These are phyloP conservation scores for Drosophila borealis DNA, from an alignment of 2,888 invertebrate species.

Conservation along the genomic window DNA sequence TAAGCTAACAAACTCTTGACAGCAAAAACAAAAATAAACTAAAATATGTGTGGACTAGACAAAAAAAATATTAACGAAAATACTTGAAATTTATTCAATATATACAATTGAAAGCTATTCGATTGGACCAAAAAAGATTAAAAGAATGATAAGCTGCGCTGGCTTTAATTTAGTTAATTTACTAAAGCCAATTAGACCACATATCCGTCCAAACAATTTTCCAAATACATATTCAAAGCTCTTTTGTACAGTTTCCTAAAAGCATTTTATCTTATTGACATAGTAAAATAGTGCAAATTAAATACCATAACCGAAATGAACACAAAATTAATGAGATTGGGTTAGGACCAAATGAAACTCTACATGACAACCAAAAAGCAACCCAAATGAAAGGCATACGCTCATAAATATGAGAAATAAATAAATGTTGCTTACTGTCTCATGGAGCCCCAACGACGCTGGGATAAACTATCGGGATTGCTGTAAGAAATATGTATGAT, in stretches of 20 bases:
- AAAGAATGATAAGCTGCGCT: constrained; percentile 13
- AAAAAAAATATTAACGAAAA: constrained; percentile 36
- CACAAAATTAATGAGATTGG: constrained; percentile 26
- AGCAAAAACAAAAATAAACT: constrained; percentile 34
- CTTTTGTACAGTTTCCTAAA: constrained; percentile 19
- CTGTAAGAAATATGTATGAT: constrained; percentile 84
- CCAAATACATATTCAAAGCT: background rate
- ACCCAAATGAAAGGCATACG: constrained; percentile 16
- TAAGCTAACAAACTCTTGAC: constrained; percentile 9
- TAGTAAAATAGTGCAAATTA: constrained; percentile 20
- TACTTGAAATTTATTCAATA: constrained; percentile 21
- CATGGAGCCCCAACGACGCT: constrained; percentile 89
- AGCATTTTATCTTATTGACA: background rate
- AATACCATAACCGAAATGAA: constrained; percentile 53
- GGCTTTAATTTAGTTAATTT: background rate
- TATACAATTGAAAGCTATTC: constrained; percentile 32
- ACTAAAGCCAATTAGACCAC: background rate
- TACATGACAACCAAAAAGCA: constrained; percentile 38
- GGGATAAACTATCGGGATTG: constrained; percentile 87
- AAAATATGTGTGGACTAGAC: constrained; percentile 35
- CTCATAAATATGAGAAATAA: constrained; percentile 22
- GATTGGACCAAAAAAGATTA: constrained; percentile 8
- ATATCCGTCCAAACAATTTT: too few relatives aligned
- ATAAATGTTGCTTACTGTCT: constrained; percentile 86
- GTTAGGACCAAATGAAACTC: constrained; percentile 23